Evolutionary conservation across 2,888 invertebrate genomes (phyloP).

Genomic region (Thereva unica): DNA sequence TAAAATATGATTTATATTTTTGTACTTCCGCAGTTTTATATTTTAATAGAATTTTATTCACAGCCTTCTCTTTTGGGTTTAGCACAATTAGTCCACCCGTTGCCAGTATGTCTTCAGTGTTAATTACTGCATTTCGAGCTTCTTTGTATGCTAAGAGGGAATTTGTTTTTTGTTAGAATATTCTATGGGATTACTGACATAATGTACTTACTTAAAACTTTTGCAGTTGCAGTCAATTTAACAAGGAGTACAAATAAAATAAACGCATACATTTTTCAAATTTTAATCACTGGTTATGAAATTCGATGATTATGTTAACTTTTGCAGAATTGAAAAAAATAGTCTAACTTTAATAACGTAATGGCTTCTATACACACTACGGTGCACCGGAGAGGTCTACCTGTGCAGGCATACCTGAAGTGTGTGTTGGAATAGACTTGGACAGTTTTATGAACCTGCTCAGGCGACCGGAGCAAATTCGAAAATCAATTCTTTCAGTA

Average conservation of each 20-base stretch:
- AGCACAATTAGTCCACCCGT: constrained; percentile 51
- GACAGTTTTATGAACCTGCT: no score
- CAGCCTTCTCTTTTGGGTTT: constrained; percentile 47
- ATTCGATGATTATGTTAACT: no score
- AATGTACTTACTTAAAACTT: background rate
- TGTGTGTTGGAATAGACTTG: no score
- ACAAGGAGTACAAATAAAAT: background rate
- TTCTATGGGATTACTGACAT: background rate
- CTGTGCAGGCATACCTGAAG: no score
- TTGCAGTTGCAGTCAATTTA: background rate
- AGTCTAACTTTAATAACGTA: no score
- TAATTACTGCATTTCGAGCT: constrained; percentile 48
- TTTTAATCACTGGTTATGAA: no score
- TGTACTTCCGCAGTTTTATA: constrained; percentile 50
- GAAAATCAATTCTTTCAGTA: no score
- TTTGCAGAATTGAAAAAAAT: no score
- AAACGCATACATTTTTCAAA: no score
- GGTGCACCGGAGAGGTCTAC: no score
- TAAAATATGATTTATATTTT: background rate
- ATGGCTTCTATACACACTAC: no score
- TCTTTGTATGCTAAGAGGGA: constrained; percentile 1
- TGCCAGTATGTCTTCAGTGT: constrained; percentile 52
- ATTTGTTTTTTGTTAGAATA: background rate
- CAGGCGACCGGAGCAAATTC: no score
- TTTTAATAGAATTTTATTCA: constrained; percentile 50